Evolutionary conservation across 2,113 vertebrate genomes (phyloP).

Genomic region (Siniperca knerii): DNA sequence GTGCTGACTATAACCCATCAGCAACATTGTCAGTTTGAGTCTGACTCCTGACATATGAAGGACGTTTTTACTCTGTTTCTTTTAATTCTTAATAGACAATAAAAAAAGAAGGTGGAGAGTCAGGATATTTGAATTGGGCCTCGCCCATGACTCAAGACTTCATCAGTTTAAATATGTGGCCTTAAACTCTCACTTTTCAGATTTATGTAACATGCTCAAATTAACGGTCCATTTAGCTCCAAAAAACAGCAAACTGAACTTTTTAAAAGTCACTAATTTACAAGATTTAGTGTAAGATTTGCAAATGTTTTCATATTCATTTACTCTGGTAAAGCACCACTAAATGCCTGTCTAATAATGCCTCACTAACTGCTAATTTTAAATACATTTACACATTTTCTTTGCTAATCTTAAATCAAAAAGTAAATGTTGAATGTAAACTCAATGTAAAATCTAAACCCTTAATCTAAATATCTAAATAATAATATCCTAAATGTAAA

Average conservation of each 20-base stretch:
- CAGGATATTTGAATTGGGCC: not conserved
- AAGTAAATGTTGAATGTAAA: not conserved
- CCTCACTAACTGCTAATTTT: not conserved
- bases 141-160: not conserved
- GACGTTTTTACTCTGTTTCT: constrained; percentile 4
- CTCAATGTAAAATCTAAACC: not conserved
- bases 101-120: not conserved
- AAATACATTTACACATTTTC: not conserved
- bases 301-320: not conserved
- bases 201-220: not conserved
- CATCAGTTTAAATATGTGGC: constrained; percentile 6
- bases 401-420: not conserved
- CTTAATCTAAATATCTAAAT: no score
- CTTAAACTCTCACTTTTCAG: not conserved
- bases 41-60: not conserved
- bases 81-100: not conserved
- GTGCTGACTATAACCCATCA: constrained; percentile 5
- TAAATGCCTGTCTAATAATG: not conserved
- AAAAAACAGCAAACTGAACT: not conserved
- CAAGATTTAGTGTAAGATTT: not conserved
- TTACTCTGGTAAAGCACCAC: not conserved
- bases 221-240: not conserved
- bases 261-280: not conserved
- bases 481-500: not conserved
- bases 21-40: constrained; percentile 6